These are phyloP conservation scores for Ctenicera cuprea DNA, from an alignment of 2,888 invertebrate species.

Conservation along the genomic window DNA sequence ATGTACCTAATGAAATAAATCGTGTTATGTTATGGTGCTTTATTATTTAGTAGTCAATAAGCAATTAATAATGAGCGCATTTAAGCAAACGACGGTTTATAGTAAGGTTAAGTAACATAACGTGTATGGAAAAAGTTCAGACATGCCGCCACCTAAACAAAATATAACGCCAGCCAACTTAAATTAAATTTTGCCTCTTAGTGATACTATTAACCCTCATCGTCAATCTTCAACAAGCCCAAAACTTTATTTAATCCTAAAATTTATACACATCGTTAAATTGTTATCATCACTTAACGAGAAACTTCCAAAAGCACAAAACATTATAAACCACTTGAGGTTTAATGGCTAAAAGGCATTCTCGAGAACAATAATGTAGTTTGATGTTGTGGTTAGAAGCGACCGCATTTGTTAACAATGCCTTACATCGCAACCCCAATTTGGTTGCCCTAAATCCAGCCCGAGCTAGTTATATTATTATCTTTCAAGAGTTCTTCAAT, in stretches of 20 bases:
- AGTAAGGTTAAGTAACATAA: too few relatives aligned
- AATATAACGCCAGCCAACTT: too few relatives aligned
- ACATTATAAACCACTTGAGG: not conserved
- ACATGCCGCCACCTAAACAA: too few relatives aligned
- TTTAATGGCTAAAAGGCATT: not conserved
- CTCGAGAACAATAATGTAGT: not conserved
- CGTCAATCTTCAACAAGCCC: too few relatives aligned
- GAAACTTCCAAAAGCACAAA: constrained; percentile 1
- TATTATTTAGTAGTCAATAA: too few relatives aligned
- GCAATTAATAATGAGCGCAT: too few relatives aligned
- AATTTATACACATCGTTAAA: not conserved
- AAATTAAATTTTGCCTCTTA: too few relatives aligned
- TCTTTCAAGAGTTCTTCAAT: not conserved
- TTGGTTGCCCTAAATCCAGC: not conserved
- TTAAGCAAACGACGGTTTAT: too few relatives aligned
- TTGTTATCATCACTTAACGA: not conserved
- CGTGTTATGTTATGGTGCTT: too few relatives aligned
- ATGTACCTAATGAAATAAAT: too few relatives aligned
- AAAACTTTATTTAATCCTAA: not conserved
- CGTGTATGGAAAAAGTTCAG: too few relatives aligned
- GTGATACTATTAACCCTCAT: too few relatives aligned
- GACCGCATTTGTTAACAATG: not conserved
- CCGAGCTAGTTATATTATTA: not conserved
- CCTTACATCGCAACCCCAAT: not conserved
- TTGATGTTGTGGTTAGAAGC: not conserved